Evolutionary conservation across 2,888 invertebrate genomes (phyloP), one percentile per base, ranked within the genome.

Genomic region (Ellobium chinense): DNA sequence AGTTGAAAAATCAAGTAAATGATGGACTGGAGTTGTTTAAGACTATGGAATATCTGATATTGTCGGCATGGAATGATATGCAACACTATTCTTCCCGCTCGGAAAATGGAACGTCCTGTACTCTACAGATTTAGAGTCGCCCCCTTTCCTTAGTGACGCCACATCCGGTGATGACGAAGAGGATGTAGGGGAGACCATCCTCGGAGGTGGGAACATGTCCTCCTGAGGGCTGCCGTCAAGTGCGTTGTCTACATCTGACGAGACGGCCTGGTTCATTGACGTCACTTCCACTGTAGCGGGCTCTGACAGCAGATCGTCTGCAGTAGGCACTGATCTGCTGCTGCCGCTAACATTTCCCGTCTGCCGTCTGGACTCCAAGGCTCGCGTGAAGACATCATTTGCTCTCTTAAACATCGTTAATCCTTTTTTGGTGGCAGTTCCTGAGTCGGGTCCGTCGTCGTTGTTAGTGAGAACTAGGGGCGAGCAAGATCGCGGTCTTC

Each of bases 51-150:
- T 66, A 36, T 75, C 75, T 31, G 75, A 18, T 12, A 75, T 75
- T 34, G 65, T 63, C 5, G 75, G 75, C 75, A 75, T 75, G 54
- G 75, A 75, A 34, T 75, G 75, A 56, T 75, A 75, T 31, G 75
- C 65, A 24, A 56, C 56, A 34, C 65, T 75, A 34, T n/a, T 75
- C 24, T 75, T 65, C 12, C 65, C 56, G 2, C 5, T 34, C 2
- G 63, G 56, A 34, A 31, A 75, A 54, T 65, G 46, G 5, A 75
- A 65, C 29, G 65, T 75, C 36, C 75, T 39, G 4, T 24, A 62
- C 37, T 39, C 24, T 29, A 62, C 74, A n/a, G n/a, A 12, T 60
- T 46, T 34, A 7, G 31, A 1, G 14, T 54, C 56, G 21, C 56
- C 70, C 12, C n/a, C 58, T n/a, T 39, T 75, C 21, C 31, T 75